Evolutionary conservation across 2,888 invertebrate genomes (phyloP).

Genomic region (Molorchus minor): DNA sequence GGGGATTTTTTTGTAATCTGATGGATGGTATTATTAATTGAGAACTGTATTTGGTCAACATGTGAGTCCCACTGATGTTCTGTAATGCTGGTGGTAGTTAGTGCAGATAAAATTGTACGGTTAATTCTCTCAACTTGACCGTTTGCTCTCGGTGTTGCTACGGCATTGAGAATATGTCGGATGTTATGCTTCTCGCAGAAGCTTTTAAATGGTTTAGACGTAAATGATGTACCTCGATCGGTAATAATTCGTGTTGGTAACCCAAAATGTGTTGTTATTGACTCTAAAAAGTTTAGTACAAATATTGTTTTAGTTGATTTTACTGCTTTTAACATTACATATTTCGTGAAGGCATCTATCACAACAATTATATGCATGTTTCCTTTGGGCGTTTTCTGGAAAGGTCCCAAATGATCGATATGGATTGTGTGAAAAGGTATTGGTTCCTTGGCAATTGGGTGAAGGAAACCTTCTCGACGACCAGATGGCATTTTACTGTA

Average conservation of each 20-base stretch:
- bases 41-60: slow-evolving; percentile 47
- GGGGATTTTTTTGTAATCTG: slow-evolving; percentile 19
- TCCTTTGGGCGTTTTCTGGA: slow-evolving; percentile 28
- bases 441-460: slow-evolving; percentile 36
- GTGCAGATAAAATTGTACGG: slow-evolving; percentile 45
- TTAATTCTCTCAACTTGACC: slow-evolving; percentile 55
- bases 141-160: slow-evolving; percentile 44
- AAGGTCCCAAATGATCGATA: slow-evolving; percentile 45
- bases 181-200: slow-evolving; percentile 4
- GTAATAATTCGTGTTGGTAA: slow-evolving; percentile 14
- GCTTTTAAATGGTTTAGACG: slow-evolving; percentile 7
- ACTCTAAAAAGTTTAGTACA: slow-evolving; percentile 4
- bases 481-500: slow-evolving; percentile 46
- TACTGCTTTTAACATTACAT: slow-evolving; percentile 2
- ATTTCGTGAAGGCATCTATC: slow-evolving; percentile 25
- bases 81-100: slow-evolving; percentile 32
- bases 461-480: slow-evolving; percentile 37
- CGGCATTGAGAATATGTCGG: slow-evolving; percentile 6
- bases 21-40: slow-evolving; percentile 47
- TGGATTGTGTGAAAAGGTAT: slow-evolving; percentile 42
- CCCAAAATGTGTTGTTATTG: background rate
- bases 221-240: slow-evolving; percentile 20
- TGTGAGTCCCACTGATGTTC: slow-evolving; percentile 54
- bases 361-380: slow-evolving; percentile 21
- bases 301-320: slow-evolving; percentile 15